Evolutionary conservation across 2,888 invertebrate genomes (phyloP).

Genomic region (Camponotus fellah): DNA sequence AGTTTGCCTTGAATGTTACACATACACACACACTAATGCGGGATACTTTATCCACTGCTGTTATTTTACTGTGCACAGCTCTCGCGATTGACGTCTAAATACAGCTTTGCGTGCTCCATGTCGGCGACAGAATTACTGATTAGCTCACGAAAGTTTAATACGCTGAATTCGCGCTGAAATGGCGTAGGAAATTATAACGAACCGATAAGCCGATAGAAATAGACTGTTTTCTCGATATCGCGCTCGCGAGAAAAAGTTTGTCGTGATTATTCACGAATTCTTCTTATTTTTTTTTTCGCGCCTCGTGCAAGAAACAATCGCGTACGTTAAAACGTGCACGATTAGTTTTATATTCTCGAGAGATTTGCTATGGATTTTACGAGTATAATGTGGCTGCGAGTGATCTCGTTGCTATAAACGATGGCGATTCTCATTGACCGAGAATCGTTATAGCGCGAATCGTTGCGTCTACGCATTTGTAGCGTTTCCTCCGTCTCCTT

Average conservation of each 20-base stretch:
- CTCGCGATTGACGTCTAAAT: constrained; percentile 27
- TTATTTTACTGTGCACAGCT: constrained; percentile 26
- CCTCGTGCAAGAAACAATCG: neutral
- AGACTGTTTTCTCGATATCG: neutral
- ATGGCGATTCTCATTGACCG: constrained; percentile 55
- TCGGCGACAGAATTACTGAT: constrained; percentile 39
- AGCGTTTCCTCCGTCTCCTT: neutral
- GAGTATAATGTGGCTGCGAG: constrained; percentile 32
- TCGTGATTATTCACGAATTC: constrained; percentile 11
- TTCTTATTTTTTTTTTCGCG: neutral
- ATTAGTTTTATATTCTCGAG: constrained; percentile 45
- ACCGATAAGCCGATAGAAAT: neutral
- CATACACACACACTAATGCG: neutral
- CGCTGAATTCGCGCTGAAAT: constrained; percentile 34
- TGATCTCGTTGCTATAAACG: constrained; percentile 39
- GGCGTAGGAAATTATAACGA: constrained; percentile 25
- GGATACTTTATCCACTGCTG: neutral
- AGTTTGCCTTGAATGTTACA: neutral
- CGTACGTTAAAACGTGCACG: neutral
- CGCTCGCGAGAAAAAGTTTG: neutral
- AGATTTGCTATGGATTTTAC: constrained; percentile 58
- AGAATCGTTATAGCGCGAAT: constrained; percentile 54
- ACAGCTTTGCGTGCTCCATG: neutral
- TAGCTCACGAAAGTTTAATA: constrained; percentile 42
- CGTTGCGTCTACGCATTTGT: constrained; percentile 38